Percentiles rank a stretch among this genome's conserved stretches.
phyloP scores from a whole-genome alignment of 2,797 vertebrate species.

The Aquila chrysaetos region DNA sequence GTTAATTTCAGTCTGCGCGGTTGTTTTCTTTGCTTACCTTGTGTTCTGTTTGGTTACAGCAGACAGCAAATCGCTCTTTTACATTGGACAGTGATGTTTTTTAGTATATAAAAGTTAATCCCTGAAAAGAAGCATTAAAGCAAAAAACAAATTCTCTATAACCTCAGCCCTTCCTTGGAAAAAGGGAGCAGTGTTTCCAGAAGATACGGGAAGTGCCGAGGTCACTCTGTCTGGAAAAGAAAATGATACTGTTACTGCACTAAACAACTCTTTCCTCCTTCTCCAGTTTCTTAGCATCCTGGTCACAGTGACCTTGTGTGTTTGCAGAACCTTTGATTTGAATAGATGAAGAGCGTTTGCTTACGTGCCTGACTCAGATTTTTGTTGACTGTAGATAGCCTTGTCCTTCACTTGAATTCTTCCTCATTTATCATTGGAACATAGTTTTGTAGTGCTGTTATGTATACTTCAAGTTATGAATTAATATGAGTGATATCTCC shows the following conservation, averaged over 20 bases:
- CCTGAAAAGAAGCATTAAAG: background rate
- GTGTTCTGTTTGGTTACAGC: background rate
- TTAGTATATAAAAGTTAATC: background rate
- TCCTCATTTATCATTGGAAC: background rate
- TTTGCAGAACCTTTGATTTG: slow-evolving; percentile 16
- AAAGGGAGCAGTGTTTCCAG: background rate
- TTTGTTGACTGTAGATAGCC: slow-evolving; percentile 2
- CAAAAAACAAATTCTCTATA: background rate
- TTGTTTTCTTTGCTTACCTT: background rate
- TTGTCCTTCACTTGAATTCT: background rate
- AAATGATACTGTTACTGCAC: background rate
- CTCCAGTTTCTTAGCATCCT: background rate
- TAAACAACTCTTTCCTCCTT: background rate
- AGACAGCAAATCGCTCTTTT: background rate
- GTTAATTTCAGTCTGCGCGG: background rate
- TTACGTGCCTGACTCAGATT: background rate
- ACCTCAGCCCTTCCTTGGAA: background rate
- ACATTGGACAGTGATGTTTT: background rate
- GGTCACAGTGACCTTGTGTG: background rate
- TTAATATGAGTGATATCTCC: background rate
- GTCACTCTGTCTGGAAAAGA: background rate
- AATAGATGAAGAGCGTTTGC: background rate
- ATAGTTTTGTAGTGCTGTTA: background rate
- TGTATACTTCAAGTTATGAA: background rate
- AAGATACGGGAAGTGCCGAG: background rate